Evolutionary conservation across 2,113 vertebrate species (phyloP), one percentile per base, ranked within the genome.

Genomic region (Nasalis larvatus): DNA sequence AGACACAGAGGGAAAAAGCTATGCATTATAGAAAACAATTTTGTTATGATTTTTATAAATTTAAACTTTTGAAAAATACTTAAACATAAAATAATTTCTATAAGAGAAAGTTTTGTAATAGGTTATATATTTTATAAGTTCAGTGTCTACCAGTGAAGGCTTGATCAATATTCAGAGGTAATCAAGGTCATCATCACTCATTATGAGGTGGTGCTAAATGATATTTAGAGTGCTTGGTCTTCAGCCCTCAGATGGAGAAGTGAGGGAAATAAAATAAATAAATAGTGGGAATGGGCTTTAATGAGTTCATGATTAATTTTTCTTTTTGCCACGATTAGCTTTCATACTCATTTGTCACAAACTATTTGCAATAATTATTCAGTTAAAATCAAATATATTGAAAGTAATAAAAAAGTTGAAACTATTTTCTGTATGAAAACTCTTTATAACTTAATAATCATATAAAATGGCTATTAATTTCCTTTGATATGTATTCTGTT

Each of bases 341-440:
- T 83, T 96, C 54, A 89, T 76, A 80, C 76, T 90, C 60, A 91
- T 98, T 96, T 91, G 91, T 98, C 30, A 95, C 0, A 60, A 89
- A 47, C 4, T 8, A 86, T 60, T 96, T 96, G 93, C 20, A 94
- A 16, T 69, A 95, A 96, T 96, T 90, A 90, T 45, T 92, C 8
- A 52, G 45, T 96, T 94, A 95, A 95, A 96, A 82, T 96, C 12
- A 97, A 98, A 97, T 81, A 94, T 94, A 96, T 96, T 17, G 86
- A 97, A 97, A 95, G n/a, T 27, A 97, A 98, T 92, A 47, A 71
- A 98, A 97, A 97, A 3, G 69, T 97, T 78, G 9, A 93, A 98
- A 82, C 1, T 25, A 87, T 3, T 84, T 60, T 92, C 23, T 82
- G 42, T 96, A 21, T 92, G 35, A 60, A 6, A 97, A n/a, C 91